Evolutionary conservation across 1,140 invertebrate species (phyloP), one percentile per base, ranked within the genome.

Genomic region (Zaprionus vittiger): DNA sequence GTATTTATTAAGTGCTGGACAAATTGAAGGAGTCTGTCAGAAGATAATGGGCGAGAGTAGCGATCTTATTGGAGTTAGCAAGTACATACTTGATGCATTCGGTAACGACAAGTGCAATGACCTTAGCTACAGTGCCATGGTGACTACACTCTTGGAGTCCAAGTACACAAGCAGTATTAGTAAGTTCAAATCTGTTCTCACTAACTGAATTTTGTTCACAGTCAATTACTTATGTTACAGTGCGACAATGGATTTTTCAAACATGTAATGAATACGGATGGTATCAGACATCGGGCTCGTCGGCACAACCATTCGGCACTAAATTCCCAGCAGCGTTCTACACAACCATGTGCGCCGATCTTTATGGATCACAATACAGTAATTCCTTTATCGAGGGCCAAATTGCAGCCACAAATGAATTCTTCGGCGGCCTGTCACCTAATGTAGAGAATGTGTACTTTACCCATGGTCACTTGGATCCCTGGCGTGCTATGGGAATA

Each of bases 241-340:
- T 92, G 83, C 94, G 95, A 22, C 94, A 95, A 80, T 96, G 96
- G 96, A 93, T 93, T 3, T 96, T 95, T 80, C 96, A 96, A 91
- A 96, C 95, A 0, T 97, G 96, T 91, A 95, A 94, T 22, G 96
- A 97, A 89, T 97, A 95, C 81, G 96, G 96, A 47, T 97, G 95
- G 92, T 97, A 94, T 87, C 96, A 96, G 92, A 95, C 95, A 1
- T 94, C 95, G 0, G 94, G 93, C 56, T 94, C 93, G 2, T 60
- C 76, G 0, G 82, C 92, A n/a, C 95, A 95, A 70, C 94, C 95
- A 0, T 97, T 96, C 81, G 95, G 96, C 81, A 93, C 83, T 77
- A 56, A 92, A 64, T 94, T 96, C 56, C 93, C 94, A 1, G 56
- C 95, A 28, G 91, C 94, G 2, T 95, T 94, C 54, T 96, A 93